These are phyloP conservation scores for Spodoptera littoralis DNA, from an alignment of 2,888 invertebrate species.

Conservation along the genomic window DNA sequence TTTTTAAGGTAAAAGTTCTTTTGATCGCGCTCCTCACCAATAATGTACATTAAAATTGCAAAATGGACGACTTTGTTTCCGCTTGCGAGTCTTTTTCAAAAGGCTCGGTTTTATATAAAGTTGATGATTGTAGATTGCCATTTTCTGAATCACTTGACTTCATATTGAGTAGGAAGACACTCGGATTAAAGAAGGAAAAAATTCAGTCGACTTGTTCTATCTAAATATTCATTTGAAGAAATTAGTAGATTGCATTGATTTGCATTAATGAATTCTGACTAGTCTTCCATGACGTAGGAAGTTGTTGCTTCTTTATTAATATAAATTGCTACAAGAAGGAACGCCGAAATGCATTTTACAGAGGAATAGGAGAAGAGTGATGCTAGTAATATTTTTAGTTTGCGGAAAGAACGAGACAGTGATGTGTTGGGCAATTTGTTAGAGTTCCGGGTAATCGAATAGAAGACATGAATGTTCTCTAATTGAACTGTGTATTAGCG, in stretches of 20 bases:
- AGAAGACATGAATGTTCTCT: slow-evolving; percentile 34
- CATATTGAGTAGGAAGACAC: slow-evolving; percentile 1
- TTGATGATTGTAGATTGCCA: slow-evolving; percentile 22
- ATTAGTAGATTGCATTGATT: slow-evolving; percentile 38
- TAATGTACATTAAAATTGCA: slow-evolving; percentile 53
- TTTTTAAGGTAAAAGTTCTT: slow-evolving; percentile 62
- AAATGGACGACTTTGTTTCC: slow-evolving; percentile 42
- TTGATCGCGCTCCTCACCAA: slow-evolving; percentile 47
- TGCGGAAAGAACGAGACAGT: slow-evolving; percentile 50
- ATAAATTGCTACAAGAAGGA: slow-evolving; percentile 32
- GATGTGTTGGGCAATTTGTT: slow-evolving; percentile 47
- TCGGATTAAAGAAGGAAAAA: slow-evolving; percentile 8
- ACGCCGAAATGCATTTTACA: slow-evolving; percentile 44
- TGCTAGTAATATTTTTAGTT: slow-evolving; percentile 54
- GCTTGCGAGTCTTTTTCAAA: slow-evolving; percentile 24
- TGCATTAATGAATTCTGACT: slow-evolving; percentile 23
- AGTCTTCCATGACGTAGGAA: background rate
- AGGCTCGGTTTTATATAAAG: slow-evolving; percentile 20
- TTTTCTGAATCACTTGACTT: slow-evolving; percentile 21
- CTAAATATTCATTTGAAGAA: slow-evolving; percentile 27
- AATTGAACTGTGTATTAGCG: slow-evolving; percentile 36
- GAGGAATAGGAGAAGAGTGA: slow-evolving; percentile 41
- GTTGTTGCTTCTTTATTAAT: slow-evolving; percentile 23
- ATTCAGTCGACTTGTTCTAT: slow-evolving; percentile 35
- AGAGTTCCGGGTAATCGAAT: slow-evolving; percentile 38